Evolutionary conservation across 2,888 invertebrate species (phyloP).

Genomic region (Tetragonula carbonaria): DNA sequence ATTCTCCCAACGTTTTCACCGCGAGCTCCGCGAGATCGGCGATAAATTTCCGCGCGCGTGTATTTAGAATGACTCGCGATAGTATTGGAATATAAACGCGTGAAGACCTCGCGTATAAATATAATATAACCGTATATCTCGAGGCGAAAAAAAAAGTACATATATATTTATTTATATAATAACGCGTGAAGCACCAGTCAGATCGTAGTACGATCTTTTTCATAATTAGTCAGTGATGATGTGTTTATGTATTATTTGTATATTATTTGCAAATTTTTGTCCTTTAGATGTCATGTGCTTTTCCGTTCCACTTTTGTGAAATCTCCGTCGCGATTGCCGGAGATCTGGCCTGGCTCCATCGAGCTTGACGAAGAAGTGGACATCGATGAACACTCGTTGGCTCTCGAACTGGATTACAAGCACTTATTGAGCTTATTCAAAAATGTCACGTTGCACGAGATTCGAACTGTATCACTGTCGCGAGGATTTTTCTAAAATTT

Average conservation of each 20-base stretch:
- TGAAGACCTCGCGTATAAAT: background rate
- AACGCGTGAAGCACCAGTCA: too few relatives aligned
- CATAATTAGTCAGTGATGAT: too few relatives aligned
- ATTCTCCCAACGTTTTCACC: conserved; percentile 50
- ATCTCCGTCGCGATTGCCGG: too few relatives aligned
- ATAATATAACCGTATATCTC: background rate
- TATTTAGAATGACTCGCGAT: background rate
- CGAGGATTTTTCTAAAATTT: background rate
- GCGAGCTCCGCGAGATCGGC: background rate
- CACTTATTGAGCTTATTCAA: background rate
- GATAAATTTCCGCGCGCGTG: background rate
- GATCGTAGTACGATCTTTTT: too few relatives aligned
- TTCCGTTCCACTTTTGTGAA: too few relatives aligned
- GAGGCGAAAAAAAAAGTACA: too few relatives aligned
- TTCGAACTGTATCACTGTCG: background rate
- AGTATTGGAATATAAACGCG: background rate
- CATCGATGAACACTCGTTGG: background rate
- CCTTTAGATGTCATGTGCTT: too few relatives aligned
- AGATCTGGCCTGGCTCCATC: background rate
- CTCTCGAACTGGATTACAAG: background rate
- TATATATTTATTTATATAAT: too few relatives aligned
- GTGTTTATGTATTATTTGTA: too few relatives aligned
- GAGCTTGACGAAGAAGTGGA: background rate
- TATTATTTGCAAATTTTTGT: too few relatives aligned
- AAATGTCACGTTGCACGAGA: background rate